Percentiles rank a stretch among this genome's conserved stretches.
phyloP scores from a whole-genome alignment of 2,113 vertebrate species.

The Salvator merianae region DNA sequence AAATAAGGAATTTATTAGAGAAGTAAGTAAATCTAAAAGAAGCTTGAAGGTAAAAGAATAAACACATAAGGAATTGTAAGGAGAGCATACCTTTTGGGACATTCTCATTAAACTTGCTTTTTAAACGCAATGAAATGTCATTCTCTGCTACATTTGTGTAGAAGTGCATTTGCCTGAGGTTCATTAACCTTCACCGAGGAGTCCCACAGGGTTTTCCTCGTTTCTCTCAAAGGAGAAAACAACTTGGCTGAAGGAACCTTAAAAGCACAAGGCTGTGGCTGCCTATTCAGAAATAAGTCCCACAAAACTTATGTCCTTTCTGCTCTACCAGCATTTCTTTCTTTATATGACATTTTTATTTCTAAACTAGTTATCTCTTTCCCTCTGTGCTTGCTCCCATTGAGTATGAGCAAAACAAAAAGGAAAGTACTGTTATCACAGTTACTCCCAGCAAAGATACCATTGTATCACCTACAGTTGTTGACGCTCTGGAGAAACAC shows the following conservation, averaged over 20 bases:
- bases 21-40: neutral
- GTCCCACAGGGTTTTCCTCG: neutral
- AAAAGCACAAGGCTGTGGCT: neutral
- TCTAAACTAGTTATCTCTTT: neutral
- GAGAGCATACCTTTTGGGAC: no score
- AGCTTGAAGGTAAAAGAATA: neutral
- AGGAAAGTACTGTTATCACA: neutral
- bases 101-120: neutral
- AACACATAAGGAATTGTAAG: no score
- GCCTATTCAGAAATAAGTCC: no score
- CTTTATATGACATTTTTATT: neutral
- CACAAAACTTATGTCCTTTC: no score
- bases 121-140: neutral
- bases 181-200: neutral
- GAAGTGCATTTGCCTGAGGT: neutral
- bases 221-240: no score
- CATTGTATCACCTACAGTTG: neutral
- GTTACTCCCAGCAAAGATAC: neutral
- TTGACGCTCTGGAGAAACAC: neutral
- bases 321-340: no score
- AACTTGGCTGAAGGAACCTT: neutral
- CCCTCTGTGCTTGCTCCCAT: neutral
- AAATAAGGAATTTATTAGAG: neutral
- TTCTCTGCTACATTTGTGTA: neutral
- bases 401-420: neutral